phyloP scores from a whole-genome alignment of 64 coral and sea anemone species.

The Dendronephthya gigantea region DNA sequence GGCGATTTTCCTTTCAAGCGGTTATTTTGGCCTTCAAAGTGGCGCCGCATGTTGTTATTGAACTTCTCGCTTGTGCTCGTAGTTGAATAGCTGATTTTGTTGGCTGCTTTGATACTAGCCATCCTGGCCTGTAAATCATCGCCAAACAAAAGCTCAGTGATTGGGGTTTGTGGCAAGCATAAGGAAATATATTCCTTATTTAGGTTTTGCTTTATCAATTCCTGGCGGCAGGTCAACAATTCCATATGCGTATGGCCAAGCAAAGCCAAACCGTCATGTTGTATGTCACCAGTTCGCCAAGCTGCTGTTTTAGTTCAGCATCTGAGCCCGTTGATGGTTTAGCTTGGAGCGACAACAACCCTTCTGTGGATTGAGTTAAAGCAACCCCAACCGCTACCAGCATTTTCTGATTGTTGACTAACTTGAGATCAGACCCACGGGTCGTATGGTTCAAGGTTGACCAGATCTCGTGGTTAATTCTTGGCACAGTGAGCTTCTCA shows the following conservation, averaged over 20 bases:
- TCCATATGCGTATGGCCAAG: not conserved
- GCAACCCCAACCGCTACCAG: not conserved
- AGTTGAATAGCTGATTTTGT: not conserved
- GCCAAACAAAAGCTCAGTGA: not conserved
- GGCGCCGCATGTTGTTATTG: not conserved
- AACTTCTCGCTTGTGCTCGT: not conserved
- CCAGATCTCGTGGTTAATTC: constrained; percentile 8
- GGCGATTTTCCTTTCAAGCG: not conserved
- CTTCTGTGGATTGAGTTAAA: not conserved
- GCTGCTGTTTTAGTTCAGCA: not conserved
- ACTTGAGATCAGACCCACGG: not conserved
- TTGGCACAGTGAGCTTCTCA: constrained; percentile 19
- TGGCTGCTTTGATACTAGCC: not conserved
- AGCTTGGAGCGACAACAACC: not conserved
- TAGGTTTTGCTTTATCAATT: not conserved
- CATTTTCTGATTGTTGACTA: not conserved
- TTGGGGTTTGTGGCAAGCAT: not conserved
- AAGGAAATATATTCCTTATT: not conserved
- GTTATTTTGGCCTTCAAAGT: not conserved
- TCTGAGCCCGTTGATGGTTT: not conserved
- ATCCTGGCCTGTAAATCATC: not conserved
- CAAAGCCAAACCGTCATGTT: not conserved
- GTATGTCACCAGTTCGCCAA: not conserved
- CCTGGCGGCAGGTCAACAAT: not conserved
- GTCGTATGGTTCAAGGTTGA: constrained; percentile 22